A percentile compares a stretch with the other conserved stretches of the same genome.
These are phyloP conservation scores for Siniperca scherzeri DNA, from an alignment of 2,797 vertebrate genomes.

Conservation along the genomic window DNA sequence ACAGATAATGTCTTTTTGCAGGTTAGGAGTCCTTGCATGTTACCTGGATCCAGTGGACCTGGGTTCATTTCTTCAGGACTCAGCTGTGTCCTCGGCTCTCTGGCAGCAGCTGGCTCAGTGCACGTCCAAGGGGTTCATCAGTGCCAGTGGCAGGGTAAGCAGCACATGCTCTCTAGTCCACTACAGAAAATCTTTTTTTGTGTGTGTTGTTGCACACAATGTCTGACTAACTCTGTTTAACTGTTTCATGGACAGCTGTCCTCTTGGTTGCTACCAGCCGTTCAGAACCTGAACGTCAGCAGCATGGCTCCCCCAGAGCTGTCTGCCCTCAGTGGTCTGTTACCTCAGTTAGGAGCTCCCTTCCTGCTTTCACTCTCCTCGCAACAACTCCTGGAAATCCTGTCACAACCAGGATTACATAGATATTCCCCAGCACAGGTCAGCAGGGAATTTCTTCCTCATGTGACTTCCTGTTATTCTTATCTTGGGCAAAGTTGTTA, in stretches of 20 bases:
- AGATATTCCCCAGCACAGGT: slow-evolving; percentile 89
- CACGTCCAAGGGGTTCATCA: slow-evolving; percentile 87
- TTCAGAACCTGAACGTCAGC: slow-evolving; percentile 84
- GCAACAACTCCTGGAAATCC: slow-evolving; percentile 84
- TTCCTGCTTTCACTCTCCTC: slow-evolving; percentile 87
- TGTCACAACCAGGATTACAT: slow-evolving; percentile 82
- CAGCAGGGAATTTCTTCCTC: slow-evolving; percentile 32
- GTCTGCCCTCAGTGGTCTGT: slow-evolving; percentile 82
- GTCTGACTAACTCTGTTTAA: slow-evolving; percentile 28
- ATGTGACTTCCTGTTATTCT: neutral
- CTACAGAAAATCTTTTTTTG: neutral
- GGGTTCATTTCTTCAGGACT: slow-evolving; percentile 82
- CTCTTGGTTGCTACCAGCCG: slow-evolving; percentile 85
- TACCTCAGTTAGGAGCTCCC: slow-evolving; percentile 88
- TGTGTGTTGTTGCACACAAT: slow-evolving; percentile 4
- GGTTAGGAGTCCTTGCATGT: slow-evolving; percentile 89
- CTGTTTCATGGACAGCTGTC: slow-evolving; percentile 83
- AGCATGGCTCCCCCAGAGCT: slow-evolving; percentile 79
- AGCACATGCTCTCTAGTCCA: neutral
- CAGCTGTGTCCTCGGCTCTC: slow-evolving; percentile 79
- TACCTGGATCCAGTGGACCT: slow-evolving; percentile 90
- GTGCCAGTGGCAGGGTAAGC: slow-evolving; percentile 86
- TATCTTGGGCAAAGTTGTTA: neutral
- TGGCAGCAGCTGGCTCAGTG: slow-evolving; percentile 89
- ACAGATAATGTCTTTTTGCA: slow-evolving; percentile 62